These are phyloP conservation scores for Philypnodon macrostomus DNA, from an alignment of 2,797 vertebrate species.

Conservation along the genomic window DNA sequence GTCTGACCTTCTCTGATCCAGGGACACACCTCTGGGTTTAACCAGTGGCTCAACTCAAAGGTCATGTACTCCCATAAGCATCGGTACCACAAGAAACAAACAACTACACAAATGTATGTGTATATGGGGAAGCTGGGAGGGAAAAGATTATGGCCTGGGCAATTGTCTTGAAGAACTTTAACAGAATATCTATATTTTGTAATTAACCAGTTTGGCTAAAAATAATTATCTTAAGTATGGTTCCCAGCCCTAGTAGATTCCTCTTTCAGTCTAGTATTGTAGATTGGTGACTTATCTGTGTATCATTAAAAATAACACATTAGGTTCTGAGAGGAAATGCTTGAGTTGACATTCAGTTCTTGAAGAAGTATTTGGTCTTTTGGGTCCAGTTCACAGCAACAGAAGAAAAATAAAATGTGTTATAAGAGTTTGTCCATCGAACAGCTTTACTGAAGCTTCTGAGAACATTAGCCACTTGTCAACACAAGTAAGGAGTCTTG, in stretches of 20 bases:
- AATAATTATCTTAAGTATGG: not conserved
- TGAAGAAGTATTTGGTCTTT: conserved; percentile 57
- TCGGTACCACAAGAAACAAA: conserved; percentile 47
- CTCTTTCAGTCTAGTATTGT: conserved; percentile 8
- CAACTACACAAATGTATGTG: conserved; percentile 4
- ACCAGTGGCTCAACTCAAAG: conserved; percentile 45
- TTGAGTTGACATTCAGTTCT: conserved; percentile 56
- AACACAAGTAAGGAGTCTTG: not conserved
- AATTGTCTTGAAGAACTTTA: too few species aligned
- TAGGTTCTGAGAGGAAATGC: conserved; percentile 18
- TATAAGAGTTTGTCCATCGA: conserved; percentile 7
- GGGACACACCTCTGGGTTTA: conserved; percentile 46
- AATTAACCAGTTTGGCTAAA: too few species aligned
- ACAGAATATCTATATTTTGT: too few species aligned
- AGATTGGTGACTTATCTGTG: conserved; percentile 7
- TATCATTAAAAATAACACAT: conserved; percentile 20
- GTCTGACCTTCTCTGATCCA: conserved; percentile 51
- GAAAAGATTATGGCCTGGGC: too few species aligned
- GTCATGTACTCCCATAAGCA: conserved; percentile 51
- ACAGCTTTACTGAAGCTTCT: conserved; percentile 14
- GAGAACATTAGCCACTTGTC: conserved; percentile 23
- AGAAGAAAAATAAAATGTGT: conserved; percentile 23
- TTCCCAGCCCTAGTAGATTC: conserved; percentile 29
- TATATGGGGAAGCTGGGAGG: not conserved
- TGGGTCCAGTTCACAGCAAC: conserved; percentile 29